Conservation (phyloP, 2,888 invertebrate species). For the Bruchidius siliquastri region DNA sequence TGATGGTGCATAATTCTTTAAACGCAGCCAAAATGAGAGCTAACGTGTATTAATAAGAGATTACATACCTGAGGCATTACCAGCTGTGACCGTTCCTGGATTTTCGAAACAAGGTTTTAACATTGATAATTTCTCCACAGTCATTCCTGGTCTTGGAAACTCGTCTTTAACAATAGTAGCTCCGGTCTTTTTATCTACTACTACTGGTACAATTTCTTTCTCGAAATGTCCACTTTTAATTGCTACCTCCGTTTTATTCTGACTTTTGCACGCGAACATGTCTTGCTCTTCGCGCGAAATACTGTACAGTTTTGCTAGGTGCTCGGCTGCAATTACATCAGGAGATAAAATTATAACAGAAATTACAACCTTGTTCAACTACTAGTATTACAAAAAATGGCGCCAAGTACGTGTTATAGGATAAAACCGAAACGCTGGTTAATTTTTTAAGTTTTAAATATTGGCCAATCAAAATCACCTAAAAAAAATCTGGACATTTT, state of each 20-base stretch:
- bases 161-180: slow-evolving; percentile 60
- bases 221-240: slow-evolving; percentile 59
- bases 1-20: no score
- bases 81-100: slow-evolving; percentile 68
- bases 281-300: slow-evolving; percentile 70
- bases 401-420: no score
- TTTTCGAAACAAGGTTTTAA: slow-evolving; percentile 61
- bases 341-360: background rate
- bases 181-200: slow-evolving; percentile 24
- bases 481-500: no score
- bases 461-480: no score
- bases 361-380: no score
- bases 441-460: no score
- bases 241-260: slow-evolving; percentile 60
- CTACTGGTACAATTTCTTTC: slow-evolving; percentile 67
- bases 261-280: slow-evolving; percentile 62
- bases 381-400: no score
- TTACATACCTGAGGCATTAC: slow-evolving; percentile 64
- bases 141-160: slow-evolving; percentile 61
- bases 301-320: slow-evolving; percentile 62
- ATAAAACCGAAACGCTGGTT: no score
- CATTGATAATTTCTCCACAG: slow-evolving; percentile 56
- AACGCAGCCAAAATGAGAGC: no score
- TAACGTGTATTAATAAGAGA: no score
- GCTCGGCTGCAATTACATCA: slow-evolving; percentile 58